These are phyloP conservation scores for Toxotes chatareus DNA, from an alignment of 2,113 vertebrate species.

Conservation along the genomic window DNA sequence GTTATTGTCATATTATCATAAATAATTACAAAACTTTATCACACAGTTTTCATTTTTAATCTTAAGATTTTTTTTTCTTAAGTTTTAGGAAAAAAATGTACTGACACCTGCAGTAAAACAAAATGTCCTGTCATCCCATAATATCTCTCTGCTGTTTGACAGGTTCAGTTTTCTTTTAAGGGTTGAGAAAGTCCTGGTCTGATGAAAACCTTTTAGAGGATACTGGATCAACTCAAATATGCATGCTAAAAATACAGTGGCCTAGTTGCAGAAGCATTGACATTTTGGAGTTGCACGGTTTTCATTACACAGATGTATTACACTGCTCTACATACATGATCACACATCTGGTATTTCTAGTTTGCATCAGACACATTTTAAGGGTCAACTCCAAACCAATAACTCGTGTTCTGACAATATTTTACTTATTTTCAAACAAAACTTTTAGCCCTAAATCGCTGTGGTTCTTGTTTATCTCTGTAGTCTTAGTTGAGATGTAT, in stretches of 20 bases:
- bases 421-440: background rate
- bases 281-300: background rate
- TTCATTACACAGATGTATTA: background rate
- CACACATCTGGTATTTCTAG: background rate
- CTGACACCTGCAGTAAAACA: no score
- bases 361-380: background rate
- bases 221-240: background rate
- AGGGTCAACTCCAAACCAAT: no score
- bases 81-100: no score
- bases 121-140: background rate
- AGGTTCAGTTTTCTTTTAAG: background rate
- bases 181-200: background rate
- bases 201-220: conserved; percentile 11
- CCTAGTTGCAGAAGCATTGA: background rate
- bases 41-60: no score
- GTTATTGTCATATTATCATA: no score
- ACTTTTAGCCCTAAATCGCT: no score
- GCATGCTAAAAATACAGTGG: background rate
- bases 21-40: no score
- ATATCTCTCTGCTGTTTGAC: background rate
- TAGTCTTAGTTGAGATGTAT: background rate
- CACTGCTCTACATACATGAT: background rate
- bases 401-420: background rate
- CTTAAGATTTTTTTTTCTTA: no score
- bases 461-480: background rate